phyloP scores from a whole-genome alignment of 2,113 vertebrate species.

The Mus musculus region DNA sequence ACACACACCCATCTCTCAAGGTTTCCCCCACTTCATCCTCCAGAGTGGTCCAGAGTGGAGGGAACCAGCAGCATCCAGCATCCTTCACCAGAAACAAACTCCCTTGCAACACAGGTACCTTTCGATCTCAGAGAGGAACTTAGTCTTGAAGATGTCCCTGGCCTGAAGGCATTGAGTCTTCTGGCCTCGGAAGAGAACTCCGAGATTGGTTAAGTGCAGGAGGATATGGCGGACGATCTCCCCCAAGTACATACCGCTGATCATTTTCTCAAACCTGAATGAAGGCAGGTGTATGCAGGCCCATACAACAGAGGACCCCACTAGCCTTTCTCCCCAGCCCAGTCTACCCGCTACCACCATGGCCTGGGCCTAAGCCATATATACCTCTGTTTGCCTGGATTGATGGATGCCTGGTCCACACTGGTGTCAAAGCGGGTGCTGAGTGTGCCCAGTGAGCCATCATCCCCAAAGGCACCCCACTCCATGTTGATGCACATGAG shows the following conservation, averaged over 20 bases:
- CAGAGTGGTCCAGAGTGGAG: too few relatives aligned
- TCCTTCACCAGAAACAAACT: not conserved
- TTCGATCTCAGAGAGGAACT: constrained; percentile 88
- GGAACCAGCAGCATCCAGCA: not conserved
- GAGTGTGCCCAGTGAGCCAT: constrained; percentile 80
- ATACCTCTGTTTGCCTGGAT: constrained; percentile 87
- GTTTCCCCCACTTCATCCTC: not conserved
- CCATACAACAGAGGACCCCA: not conserved
- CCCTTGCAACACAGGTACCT: constrained; percentile 69
- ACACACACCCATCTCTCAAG: too few relatives aligned
- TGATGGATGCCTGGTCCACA: constrained; percentile 86
- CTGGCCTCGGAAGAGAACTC: constrained; percentile 84
- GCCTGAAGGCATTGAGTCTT: constrained; percentile 78
- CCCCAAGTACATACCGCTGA: constrained; percentile 89
- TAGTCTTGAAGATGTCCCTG: constrained; percentile 87
- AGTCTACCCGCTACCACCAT: not conserved
- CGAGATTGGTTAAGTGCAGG: constrained; percentile 79
- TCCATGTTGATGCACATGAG: constrained; percentile 91
- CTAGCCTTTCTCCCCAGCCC: too few relatives aligned
- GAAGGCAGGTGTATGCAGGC: not conserved
- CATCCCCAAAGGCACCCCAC: constrained; percentile 90
- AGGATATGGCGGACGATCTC: constrained; percentile 88
- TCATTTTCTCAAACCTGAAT: constrained; percentile 89
- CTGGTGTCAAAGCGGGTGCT: constrained; percentile 81
- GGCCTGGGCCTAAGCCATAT: fast-evolving